Base-by-base conservation (phyloP, 92 coral and sea anemone species). In the Actinostola sp. region DNA sequence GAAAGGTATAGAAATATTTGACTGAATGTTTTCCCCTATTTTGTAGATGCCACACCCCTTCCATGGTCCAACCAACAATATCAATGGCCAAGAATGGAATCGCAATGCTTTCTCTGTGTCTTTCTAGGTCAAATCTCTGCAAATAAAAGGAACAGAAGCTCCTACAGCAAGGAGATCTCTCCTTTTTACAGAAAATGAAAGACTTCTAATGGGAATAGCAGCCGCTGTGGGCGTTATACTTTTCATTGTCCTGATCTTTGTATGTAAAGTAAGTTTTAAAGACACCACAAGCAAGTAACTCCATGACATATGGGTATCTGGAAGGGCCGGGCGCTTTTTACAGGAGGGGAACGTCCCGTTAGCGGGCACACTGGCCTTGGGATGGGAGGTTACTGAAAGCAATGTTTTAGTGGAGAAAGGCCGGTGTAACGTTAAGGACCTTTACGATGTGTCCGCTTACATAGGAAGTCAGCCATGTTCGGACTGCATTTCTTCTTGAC, bases 131-230 rank as follows among this genome's bases (percentile, higher is more conserved):
- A 32, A 55, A 71, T 71, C 77, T 36, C 51, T 71, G 1, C 44
- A 38, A 25, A 71, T 71, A 20, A 45, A 24, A 34, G 77, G 77
- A 23, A 10, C 36, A n/a, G 56, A 39, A 13, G 42, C 66, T 16
- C 66, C 77, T 0, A 44, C 66, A 11, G 32, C 55, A 2, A 25
- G 26, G 3, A 57, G 39, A 26, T 19, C 33, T n/a, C 20, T 32
- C 0, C 29, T 55, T 20, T 71, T 71, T n/a, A 71, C 75, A 0
- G 68, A 77, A 35, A 61, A 56, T 28, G 56, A 63, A 41, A 75
- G 44, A 21, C 66, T 84, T 25, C 69, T 78, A 0, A 84, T 76
- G 42, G 77, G 57, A 30, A 58, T 84, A 3, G 89, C 80, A n/a
- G 66, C 61, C 15, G 75, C 67, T 16, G 31, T 78, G 14, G 66